Evolutionary conservation across 2,888 invertebrate species (phyloP), one percentile per base, ranked within the genome.

Genomic region (Eupelmus urozonus): DNA sequence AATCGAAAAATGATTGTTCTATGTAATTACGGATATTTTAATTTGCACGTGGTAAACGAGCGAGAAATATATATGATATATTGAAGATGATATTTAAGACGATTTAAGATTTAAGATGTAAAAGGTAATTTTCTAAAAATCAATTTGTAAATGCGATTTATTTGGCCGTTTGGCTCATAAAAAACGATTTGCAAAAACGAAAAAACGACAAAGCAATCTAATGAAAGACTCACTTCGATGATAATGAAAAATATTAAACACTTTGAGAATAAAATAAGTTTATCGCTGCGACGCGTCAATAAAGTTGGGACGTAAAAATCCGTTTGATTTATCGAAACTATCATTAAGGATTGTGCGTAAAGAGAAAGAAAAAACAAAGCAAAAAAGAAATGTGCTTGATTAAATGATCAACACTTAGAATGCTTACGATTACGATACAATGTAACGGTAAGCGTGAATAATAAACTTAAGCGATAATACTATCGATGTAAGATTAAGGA

Each of bases 41-140:
- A 84, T 87, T 87, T 85, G 83, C 82, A 85, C 82, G 83, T 82
- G 82, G 78, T 84, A 82, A 85, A 83, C 29, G 45, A 73, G 81
- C 81, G 81, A 82, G 83, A 82, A 83, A 86, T 85, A 86, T 85
- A 86, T 85, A 84, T 85, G 85, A 85, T 87, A 87, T 87, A 86
- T 85, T 84, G 82, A 86, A 81, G 79, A 86, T 83, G 83, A 86
- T 83, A 82, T 82, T 79, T 83, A 82, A 82, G 74, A 66, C 53
- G 74, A 67, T 66, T 59, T 72, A 72, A 76, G 57, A 79, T 53
- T 70, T 74, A 78, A 66, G 25, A 65, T 59, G 67, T 73, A 76
- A 76, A 75, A 78, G 53, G 53, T 72, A 73, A 76, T 72, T 76
- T 76, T 79, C 73, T 60, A 66, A 69, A 53, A 2, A 40, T 34